Evolutionary conservation across 2,797 vertebrate genomes (phyloP), one percentile per base, ranked within the genome.

Genomic region (Amphiprion clarkii): DNA sequence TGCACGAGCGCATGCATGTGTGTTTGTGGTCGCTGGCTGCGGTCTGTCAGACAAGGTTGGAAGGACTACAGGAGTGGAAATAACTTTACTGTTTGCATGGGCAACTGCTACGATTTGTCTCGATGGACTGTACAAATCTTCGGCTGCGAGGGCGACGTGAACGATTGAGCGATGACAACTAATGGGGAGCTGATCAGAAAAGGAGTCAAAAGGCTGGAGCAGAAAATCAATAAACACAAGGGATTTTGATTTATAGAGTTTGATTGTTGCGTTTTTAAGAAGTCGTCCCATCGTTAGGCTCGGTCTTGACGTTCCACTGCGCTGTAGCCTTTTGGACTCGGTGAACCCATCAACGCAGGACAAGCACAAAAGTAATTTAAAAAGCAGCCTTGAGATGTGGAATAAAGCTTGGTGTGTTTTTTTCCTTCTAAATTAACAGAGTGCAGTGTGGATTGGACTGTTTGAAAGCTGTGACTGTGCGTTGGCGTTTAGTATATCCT

Each of bases 41-140:
- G 87, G 90, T 83, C 71, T 80, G 80, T 88, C 85, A 71, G 87
- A 87, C 83, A 48, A 68, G 56, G 39, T 53, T 89, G 87, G 89
- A 91, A 74, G 81, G 76, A 76, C 75, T 76, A 57, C 85, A 58
- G 68, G 76, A 90, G 89, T 93, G 89, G 92, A 93, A 92, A 93
- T 88, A 89, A 70, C 83, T 85, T 66, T 25, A 71, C 63, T 88
- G 85, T 92, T 90, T 90, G 84, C 74, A 74, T 57, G 84, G 87
- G 89, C 86, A 87, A 70, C 81, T 84, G 84, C 80, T 80, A 76
- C 66, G 88, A 82, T 88, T 81, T 87, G 81, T 87, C 85, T 91
- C 60, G 23, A 66, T 79, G 81, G 84, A 73, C 86, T 89, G 76
- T 51, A 46, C 72, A 89, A 82, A 87, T 81, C 76, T 75, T 63